Percentiles rank a stretch among this genome's conserved stretches.
Evolutionary conservation across 2,113 vertebrate genomes (phyloP).

Genomic region (Tyrannus savana): DNA sequence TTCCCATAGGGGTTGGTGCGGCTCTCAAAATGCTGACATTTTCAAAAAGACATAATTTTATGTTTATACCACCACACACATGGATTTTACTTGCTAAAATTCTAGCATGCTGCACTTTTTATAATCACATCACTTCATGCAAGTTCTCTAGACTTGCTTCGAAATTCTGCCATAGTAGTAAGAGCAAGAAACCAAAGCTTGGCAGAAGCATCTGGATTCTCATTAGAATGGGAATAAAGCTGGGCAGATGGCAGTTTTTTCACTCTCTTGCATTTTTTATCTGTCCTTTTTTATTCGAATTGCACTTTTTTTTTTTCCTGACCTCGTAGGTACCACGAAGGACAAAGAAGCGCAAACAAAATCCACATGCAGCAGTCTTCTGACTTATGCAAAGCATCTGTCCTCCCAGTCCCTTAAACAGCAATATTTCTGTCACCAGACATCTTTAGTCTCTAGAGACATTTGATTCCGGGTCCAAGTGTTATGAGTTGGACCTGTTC

Average conservation of each 20-base stretch:
- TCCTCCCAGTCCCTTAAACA: background rate
- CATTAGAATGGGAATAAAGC: background rate
- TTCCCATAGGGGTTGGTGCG: background rate
- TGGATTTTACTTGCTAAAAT: background rate
- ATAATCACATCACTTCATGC: background rate
- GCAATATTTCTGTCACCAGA: background rate
- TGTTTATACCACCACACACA: background rate
- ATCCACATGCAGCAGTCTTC: accelerated
- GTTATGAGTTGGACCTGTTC: background rate
- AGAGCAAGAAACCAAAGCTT: background rate
- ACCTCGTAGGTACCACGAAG: background rate
- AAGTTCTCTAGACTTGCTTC: background rate
- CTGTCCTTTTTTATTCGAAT: background rate
- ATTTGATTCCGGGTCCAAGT: background rate
- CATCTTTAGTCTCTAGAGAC: background rate
- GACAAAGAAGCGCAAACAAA: background rate
- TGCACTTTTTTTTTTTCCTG: background rate
- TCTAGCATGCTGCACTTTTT: background rate
- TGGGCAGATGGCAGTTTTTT: background rate
- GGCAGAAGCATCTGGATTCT: background rate
- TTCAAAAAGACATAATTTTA: background rate
- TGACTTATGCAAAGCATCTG: background rate
- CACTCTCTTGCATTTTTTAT: background rate
- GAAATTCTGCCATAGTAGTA: background rate
- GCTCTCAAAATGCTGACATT: background rate